Percentiles rank a stretch among this genome's conserved stretches.
Evolutionary conservation across 2,113 vertebrate genomes (phyloP).

Genomic region (Prionailurus viverrinus): DNA sequence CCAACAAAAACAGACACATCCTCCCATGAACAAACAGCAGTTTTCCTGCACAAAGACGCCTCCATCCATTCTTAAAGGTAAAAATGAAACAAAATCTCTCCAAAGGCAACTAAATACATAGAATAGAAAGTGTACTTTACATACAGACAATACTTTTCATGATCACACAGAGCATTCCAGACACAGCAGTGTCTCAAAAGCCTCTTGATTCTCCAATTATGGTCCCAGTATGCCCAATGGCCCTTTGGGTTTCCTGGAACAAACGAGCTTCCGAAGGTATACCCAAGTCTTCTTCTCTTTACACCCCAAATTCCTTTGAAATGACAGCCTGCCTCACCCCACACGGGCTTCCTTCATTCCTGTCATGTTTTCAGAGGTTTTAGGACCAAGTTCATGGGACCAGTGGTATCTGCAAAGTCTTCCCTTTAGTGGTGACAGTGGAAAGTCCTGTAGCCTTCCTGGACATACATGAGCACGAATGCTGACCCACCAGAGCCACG

Average conservation of each 20-base stretch:
- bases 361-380: neutral
- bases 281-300: neutral
- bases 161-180: neutral
- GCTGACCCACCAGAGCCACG: neutral
- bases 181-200: neutral
- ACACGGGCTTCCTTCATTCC: neutral
- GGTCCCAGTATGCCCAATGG: neutral
- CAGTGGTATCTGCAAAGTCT: neutral
- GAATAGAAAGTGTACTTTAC: neutral
- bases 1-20: neutral
- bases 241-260: neutral
- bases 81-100: conserved; percentile 13
- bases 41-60: neutral
- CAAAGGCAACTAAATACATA: neutral
- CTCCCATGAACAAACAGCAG: neutral
- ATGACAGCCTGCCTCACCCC: neutral
- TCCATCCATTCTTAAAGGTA: neutral
- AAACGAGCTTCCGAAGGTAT: neutral
- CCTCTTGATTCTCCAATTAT: neutral
- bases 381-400: neutral
- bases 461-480: neutral
- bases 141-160: neutral
- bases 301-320: neutral
- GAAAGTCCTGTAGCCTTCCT: neutral
- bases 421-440: accelerated